Percentiles rank a stretch among this genome's conserved stretches.
These are phyloP conservation scores for Cossypha polioptera DNA, from an alignment of 2,797 vertebrate species.

Conservation along the genomic window DNA sequence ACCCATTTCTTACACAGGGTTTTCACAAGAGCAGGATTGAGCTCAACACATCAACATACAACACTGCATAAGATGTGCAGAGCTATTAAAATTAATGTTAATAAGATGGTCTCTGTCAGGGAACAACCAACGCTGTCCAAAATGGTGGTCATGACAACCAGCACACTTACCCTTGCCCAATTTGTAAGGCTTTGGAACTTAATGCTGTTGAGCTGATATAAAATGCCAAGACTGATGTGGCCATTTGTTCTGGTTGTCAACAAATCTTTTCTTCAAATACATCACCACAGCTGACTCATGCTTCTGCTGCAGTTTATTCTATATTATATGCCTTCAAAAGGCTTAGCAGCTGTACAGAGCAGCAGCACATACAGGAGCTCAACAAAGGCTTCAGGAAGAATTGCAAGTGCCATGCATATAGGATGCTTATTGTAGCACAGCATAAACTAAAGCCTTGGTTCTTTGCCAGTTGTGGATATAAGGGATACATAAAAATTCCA, in stretches of 20 bases:
- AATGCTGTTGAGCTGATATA: constrained; percentile 12
- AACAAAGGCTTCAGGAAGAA: background rate
- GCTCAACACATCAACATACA: background rate
- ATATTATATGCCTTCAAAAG: background rate
- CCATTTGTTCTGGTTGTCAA: constrained; percentile 49
- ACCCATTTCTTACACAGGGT: background rate
- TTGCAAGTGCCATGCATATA: background rate
- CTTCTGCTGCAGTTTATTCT: background rate
- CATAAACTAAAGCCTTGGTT: background rate
- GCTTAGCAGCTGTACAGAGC: background rate
- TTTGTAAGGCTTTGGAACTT: constrained; percentile 28
- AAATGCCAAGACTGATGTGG: constrained; percentile 29
- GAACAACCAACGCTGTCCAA: background rate
- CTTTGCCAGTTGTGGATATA: background rate
- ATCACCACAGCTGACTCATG: constrained; percentile 19
- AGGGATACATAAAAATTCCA: background rate
- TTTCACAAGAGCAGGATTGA: background rate
- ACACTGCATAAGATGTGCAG: background rate
- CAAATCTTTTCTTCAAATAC: constrained; percentile 51
- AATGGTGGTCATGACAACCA: constrained; percentile 39
- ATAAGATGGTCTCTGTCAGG: background rate
- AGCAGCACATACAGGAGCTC: background rate
- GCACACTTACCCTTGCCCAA: background rate
- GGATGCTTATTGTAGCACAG: background rate
- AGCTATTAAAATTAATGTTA: constrained; percentile 36